These are phyloP conservation scores for Caenorhabditis briggsae DNA, from an alignment of 1,140 invertebrate genomes.

Conservation along the genomic window DNA sequence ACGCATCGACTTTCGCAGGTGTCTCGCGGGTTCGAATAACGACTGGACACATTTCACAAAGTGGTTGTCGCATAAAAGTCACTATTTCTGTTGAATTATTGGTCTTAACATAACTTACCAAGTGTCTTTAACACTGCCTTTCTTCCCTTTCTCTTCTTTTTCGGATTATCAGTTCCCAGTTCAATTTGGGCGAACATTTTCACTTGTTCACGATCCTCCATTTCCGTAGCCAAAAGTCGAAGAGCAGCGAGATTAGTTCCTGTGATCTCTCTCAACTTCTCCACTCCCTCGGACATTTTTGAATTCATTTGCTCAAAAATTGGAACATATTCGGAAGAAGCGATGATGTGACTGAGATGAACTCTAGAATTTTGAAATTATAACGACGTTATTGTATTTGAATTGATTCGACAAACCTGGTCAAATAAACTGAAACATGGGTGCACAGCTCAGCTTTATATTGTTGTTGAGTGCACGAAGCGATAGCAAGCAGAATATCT, in stretches of 20 bases:
- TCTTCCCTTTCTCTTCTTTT: slow-evolving; percentile 83
- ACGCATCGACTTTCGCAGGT: slow-evolving; percentile 9
- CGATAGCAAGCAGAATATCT: slow-evolving; percentile 85
- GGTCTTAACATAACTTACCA: slow-evolving; percentile 78
- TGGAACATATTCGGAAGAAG: slow-evolving; percentile 83
- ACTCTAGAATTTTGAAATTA: slow-evolving; percentile 79
- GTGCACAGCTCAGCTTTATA: slow-evolving; percentile 85
- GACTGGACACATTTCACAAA: neutral
- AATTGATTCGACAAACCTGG: slow-evolving; percentile 80
- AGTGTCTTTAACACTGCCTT: slow-evolving; percentile 79
- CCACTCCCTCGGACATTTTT: slow-evolving; percentile 80
- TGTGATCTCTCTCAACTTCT: slow-evolving; percentile 84
- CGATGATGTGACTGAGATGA: slow-evolving; percentile 87
- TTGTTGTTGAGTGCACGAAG: slow-evolving; percentile 82
- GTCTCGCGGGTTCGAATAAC: slow-evolving; percentile 4
- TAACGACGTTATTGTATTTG: neutral
- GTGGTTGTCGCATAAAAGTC: neutral
- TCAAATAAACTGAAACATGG: slow-evolving; percentile 85
- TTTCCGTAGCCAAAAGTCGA: slow-evolving; percentile 84
- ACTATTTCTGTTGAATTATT: neutral
- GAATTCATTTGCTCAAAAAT: slow-evolving; percentile 83
- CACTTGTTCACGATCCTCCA: slow-evolving; percentile 87
- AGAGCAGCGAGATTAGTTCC: slow-evolving; percentile 90
- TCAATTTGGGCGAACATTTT: slow-evolving; percentile 85
- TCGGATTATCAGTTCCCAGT: slow-evolving; percentile 82